Percentiles rank a stretch among this genome's conserved stretches.
phyloP scores from a whole-genome alignment of 2,888 invertebrate genomes.

The Lasius fuliginosus region DNA sequence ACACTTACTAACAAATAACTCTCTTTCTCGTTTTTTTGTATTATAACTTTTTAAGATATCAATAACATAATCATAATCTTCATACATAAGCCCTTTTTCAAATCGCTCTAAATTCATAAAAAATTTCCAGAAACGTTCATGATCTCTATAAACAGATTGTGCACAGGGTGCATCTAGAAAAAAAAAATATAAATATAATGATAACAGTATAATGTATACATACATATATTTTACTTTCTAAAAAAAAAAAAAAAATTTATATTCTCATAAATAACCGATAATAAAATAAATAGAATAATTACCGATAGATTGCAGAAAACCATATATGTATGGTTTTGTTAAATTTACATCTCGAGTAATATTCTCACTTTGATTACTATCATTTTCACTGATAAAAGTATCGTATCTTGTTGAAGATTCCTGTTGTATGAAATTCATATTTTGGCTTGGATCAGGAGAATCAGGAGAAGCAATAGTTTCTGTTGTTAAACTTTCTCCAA shows the following conservation, averaged over 20 bases:
- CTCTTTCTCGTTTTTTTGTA: constrained; percentile 29
- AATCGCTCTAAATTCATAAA: constrained; percentile 71
- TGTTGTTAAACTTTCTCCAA: background rate
- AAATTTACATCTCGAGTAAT: background rate
- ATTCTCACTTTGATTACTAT: background rate
- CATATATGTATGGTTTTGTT: background rate
- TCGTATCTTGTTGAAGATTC: background rate
- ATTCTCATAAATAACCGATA: background rate
- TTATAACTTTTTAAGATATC: constrained; percentile 66
- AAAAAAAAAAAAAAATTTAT: background rate
- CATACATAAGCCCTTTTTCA: constrained; percentile 70
- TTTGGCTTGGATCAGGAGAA: background rate
- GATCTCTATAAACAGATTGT: constrained; percentile 60
- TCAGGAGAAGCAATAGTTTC: constrained; percentile 53
- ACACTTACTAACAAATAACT: constrained; percentile 69
- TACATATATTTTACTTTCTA: background rate
- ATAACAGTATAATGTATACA: background rate
- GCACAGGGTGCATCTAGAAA: constrained; percentile 71
- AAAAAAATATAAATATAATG: background rate
- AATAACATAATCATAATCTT: constrained; percentile 77
- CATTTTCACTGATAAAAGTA: background rate
- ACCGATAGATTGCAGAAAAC: constrained; percentile 57
- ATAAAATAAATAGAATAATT: constrained; percentile 26
- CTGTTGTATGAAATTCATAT: background rate
- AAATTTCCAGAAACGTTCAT: constrained; percentile 73